Percentiles rank a stretch among this genome's conserved stretches.
Conservation (phyloP, 2,888 invertebrate species). For the Lasioglossum calceatum region DNA sequence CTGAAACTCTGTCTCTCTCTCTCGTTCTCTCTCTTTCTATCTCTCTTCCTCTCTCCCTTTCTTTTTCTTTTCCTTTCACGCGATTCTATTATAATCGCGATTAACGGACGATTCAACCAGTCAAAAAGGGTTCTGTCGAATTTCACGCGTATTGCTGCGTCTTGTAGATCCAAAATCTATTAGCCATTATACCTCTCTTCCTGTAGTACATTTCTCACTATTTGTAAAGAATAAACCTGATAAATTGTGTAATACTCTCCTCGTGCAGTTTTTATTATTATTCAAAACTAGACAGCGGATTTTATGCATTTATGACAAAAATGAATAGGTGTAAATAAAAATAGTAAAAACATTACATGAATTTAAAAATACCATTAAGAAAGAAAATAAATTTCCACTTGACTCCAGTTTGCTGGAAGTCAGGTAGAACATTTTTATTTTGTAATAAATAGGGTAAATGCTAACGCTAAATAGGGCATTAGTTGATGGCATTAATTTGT, state of each 20-base stretch:
- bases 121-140: constrained; percentile 8
- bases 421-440: too few species aligned
- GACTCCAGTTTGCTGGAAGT: too few species aligned
- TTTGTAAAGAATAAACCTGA: not conserved
- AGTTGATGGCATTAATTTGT: not conserved
- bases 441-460: too few species aligned
- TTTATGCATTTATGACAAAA: too few species aligned
- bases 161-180: not conserved
- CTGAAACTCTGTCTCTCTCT: constrained; percentile 48
- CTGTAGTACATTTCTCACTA: not conserved
- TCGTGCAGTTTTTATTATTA: not conserved
- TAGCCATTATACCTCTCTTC: not conserved
- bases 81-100: constrained; percentile 53
- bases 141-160: not conserved
- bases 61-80: constrained; percentile 32
- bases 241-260: too few species aligned
- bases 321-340: too few species aligned
- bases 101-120: not conserved
- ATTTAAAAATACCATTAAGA: too few species aligned
- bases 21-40: not conserved
- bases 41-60: constrained; percentile 2
- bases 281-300: not conserved
- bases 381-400: too few species aligned
- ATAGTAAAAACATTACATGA: too few species aligned
- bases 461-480: not conserved